These are phyloP conservation scores for Acromyrmex echinatior DNA, from an alignment of 1,140 invertebrate genomes.

Conservation along the genomic window DNA sequence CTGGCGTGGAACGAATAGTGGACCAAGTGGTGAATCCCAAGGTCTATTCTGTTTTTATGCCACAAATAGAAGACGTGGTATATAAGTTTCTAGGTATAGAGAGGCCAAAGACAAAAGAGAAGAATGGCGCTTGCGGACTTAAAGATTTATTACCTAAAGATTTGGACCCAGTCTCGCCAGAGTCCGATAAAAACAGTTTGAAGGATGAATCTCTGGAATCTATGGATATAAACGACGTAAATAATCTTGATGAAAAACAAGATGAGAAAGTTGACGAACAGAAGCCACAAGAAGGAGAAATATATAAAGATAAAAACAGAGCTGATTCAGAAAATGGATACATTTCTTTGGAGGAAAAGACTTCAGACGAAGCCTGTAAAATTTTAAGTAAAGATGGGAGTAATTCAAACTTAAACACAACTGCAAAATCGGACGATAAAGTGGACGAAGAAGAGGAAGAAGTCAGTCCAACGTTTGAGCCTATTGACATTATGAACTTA, in stretches of 20 bases:
- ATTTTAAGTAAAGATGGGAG: constrained; percentile 63
- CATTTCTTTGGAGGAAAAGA: constrained; percentile 60
- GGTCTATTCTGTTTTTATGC: constrained; percentile 94
- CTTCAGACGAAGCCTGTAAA: constrained; percentile 46
- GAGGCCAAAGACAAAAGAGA: constrained; percentile 86
- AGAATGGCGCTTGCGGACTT: constrained; percentile 84
- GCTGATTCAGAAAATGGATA: constrained; percentile 62
- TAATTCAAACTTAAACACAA: constrained; percentile 78
- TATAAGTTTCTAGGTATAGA: constrained; percentile 95
- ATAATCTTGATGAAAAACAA: constrained; percentile 64
- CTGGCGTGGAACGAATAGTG: constrained; percentile 96
- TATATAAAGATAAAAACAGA: constrained; percentile 52
- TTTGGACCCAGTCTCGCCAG: constrained; percentile 92
- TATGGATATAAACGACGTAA: constrained; percentile 65
- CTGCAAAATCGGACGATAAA: constrained; percentile 87
- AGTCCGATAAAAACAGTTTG: constrained; percentile 89
- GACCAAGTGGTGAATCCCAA: constrained; percentile 98
- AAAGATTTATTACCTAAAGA: constrained; percentile 91
- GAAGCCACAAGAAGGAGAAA: constrained; percentile 26
- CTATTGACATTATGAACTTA: constrained; percentile 86
- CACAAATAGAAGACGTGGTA: constrained; percentile 96
- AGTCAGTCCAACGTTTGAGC: constrained; percentile 90
- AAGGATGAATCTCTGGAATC: constrained; percentile 83
- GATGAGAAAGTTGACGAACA: constrained; percentile 63
- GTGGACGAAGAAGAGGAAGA: constrained; percentile 88